Conservation (phyloP, 2,797 vertebrate genomes). For the Pachyuromys duprasi region DNA sequence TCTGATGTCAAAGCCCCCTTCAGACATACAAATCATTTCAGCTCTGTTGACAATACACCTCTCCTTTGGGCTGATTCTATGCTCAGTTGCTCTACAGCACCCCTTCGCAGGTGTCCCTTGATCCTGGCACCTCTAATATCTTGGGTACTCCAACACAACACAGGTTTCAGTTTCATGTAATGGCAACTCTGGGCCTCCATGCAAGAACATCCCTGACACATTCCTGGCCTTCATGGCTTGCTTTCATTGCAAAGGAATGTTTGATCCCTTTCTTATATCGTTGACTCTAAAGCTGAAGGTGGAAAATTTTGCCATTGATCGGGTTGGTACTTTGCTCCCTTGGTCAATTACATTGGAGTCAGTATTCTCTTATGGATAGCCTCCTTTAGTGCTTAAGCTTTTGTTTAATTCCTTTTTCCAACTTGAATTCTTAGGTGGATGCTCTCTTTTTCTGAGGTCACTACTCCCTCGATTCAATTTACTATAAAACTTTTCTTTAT, state of each 20-base stretch:
- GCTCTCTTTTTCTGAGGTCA: not conserved
- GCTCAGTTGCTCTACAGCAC: not conserved
- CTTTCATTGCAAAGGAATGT: not conserved
- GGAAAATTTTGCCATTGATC: not conserved
- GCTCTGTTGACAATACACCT: not conserved
- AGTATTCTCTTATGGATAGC: not conserved
- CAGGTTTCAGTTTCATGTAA: not conserved
- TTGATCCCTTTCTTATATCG: not conserved
- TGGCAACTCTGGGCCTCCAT: no score
- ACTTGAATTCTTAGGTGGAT: not conserved
- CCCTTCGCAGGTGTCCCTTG: not conserved
- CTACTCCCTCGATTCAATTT: not conserved
- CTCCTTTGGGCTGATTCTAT: not conserved
- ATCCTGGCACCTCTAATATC: no score
- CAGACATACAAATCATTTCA: not conserved
- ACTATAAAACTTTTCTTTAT: not conserved
- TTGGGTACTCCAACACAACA: not conserved
- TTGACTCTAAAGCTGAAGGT: not conserved
- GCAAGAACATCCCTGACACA: not conserved
- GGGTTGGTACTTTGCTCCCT: no score
- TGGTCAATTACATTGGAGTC: not conserved
- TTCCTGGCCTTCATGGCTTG: not conserved
- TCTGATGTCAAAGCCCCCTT: not conserved
- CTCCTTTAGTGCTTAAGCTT: not conserved
- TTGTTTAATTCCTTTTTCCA: not conserved